These are phyloP conservation scores for Platyura marginata DNA, from an alignment of 1,140 invertebrate species.

Conservation along the genomic window DNA sequence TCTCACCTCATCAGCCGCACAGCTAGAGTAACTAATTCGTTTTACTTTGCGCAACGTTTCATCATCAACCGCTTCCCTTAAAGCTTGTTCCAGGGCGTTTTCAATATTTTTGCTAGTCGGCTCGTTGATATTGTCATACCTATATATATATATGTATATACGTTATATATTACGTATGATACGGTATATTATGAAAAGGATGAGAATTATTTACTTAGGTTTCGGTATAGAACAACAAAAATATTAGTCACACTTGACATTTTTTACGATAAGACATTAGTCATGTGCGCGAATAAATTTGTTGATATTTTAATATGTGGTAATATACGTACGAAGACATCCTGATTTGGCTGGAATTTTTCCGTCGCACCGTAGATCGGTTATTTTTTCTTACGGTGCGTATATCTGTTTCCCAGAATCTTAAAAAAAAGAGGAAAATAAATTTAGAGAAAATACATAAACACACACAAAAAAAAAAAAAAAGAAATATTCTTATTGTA, in stretches of 20 bases:
- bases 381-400: slow-evolving; percentile 46
- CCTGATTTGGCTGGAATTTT: not conserved
- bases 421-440: slow-evolving; percentile 4
- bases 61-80: slow-evolving; percentile 45
- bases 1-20: slow-evolving; percentile 40
- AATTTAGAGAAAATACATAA: too few relatives aligned
- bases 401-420: slow-evolving; percentile 62
- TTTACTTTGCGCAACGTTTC: slow-evolving; percentile 48
- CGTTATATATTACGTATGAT: too few relatives aligned
- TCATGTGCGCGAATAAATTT: not conserved
- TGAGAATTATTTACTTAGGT: too few relatives aligned
- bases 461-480: too few relatives aligned
- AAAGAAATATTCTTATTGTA: too few relatives aligned
- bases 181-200: too few relatives aligned
- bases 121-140: slow-evolving; percentile 16
- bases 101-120: slow-evolving; percentile 26
- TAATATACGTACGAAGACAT: not conserved
- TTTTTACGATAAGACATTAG: too few relatives aligned
- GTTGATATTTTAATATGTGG: not conserved
- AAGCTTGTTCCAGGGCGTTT: slow-evolving; percentile 35
- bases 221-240: too few relatives aligned
- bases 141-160: too few relatives aligned
- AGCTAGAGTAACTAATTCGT: slow-evolving; percentile 46
- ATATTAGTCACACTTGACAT: too few relatives aligned
- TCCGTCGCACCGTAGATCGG: slow-evolving; percentile 24